phyloP scores from a whole-genome alignment of 2,888 invertebrate species.

The Sturmia bella region DNA sequence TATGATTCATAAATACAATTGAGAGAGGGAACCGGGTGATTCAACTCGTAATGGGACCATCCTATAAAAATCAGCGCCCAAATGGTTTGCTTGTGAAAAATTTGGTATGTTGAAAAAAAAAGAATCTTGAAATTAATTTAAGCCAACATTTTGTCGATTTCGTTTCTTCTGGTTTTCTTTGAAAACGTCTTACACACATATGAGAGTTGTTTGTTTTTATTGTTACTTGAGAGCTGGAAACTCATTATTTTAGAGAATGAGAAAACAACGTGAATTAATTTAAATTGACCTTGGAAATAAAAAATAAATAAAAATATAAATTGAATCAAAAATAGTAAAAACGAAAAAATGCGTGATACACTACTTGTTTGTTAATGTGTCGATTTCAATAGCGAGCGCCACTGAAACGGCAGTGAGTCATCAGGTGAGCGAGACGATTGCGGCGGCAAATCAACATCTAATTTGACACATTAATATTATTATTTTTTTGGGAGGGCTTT shows the following conservation, averaged over 20 bases:
- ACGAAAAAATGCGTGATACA: conserved; percentile 51
- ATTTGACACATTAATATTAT: conserved; percentile 15
- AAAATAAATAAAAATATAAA: conserved; percentile 25
- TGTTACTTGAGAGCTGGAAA: background rate
- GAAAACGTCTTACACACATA: too few relatives aligned
- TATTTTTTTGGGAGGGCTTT: background rate
- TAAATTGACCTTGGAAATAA: conserved; percentile 50
- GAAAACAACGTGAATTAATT: conserved; percentile 48
- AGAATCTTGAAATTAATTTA: too few relatives aligned
- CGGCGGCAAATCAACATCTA: conserved; percentile 5
- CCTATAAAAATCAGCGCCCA: too few relatives aligned
- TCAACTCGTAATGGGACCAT: too few relatives aligned
- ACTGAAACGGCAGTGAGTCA: background rate
- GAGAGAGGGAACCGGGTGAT: too few relatives aligned
- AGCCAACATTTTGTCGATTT: too few relatives aligned
- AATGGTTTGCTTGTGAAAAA: too few relatives aligned
- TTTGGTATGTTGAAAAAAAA: too few relatives aligned
- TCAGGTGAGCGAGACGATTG: background rate
- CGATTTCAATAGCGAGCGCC: conserved; percentile 1
- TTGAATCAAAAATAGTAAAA: conserved; percentile 18
- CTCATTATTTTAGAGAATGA: conserved; percentile 21
- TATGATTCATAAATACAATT: too few relatives aligned
- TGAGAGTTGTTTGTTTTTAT: background rate
- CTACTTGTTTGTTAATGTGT: conserved; percentile 13
- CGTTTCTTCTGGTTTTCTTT: too few relatives aligned